phyloP scores from a whole-genome alignment of 2,797 vertebrate genomes.

The Spinibarbus caldwelli region DNA sequence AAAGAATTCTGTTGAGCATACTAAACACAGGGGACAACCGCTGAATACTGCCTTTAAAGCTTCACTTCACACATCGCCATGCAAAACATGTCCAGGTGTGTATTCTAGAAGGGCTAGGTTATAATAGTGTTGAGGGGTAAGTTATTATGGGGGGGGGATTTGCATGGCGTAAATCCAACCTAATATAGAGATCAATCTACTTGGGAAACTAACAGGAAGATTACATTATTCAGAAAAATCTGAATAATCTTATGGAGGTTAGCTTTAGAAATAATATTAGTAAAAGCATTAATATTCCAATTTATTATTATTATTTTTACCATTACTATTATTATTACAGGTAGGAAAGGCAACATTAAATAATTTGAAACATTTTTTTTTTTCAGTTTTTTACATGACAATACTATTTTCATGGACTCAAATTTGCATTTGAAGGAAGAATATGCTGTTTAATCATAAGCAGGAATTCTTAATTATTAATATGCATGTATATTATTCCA shows the following conservation, averaged over 20 bases:
- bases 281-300: not conserved
- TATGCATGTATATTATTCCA: not conserved
- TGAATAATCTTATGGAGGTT: not conserved
- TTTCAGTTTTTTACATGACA: not conserved
- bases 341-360: not conserved
- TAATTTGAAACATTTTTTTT: not conserved
- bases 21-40: slow-evolving; percentile 64
- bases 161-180: slow-evolving; percentile 13
- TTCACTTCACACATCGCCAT: slow-evolving; percentile 65
- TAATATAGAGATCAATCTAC: slow-evolving; percentile 15
- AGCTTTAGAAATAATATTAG: not conserved
- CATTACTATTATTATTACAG: not conserved
- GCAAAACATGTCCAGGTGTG: slow-evolving; percentile 49
- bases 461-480: not conserved
- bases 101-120: slow-evolving; percentile 61
- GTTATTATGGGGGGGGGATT: slow-evolving; percentile 16
- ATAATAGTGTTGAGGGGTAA: slow-evolving; percentile 57
- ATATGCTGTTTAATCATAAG: not conserved
- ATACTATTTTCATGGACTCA: not conserved
- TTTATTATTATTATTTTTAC: not conserved
- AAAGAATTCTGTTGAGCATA: slow-evolving; percentile 79
- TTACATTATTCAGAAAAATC: not conserved
- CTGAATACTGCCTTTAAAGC: slow-evolving; percentile 64
- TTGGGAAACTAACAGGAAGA: not conserved
- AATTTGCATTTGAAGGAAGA: not conserved